Evolutionary conservation across 2,888 invertebrate genomes (phyloP).

Genomic region (Stomorhina lunata): DNA sequence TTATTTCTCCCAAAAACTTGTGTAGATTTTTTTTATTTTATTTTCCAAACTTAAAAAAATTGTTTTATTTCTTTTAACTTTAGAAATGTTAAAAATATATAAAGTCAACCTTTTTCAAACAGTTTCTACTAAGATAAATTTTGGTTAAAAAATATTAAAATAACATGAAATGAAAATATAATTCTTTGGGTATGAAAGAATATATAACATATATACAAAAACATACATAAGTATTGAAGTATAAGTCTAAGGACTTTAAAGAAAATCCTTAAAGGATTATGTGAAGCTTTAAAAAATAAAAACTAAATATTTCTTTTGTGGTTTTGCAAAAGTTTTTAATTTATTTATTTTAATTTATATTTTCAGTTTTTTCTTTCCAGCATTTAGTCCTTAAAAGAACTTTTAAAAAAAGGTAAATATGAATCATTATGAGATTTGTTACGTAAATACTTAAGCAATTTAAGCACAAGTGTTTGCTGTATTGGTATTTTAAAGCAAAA

Average conservation of each 20-base stretch:
- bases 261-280: constrained; percentile 29
- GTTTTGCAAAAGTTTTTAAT: constrained; percentile 49
- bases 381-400: neutral
- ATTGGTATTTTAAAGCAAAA: neutral
- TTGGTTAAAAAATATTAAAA: neutral
- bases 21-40: neutral
- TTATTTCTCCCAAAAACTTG: neutral
- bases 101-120: constrained; percentile 33
- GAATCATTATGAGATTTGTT: neutral
- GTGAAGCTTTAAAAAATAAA: neutral
- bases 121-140: constrained; percentile 3
- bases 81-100: constrained; percentile 34
- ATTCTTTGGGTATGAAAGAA: neutral
- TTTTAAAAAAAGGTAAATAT: neutral
- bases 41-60: constrained; percentile 2
- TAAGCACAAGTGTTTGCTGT: neutral
- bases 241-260: neutral
- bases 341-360: constrained; percentile 60
- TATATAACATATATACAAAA: neutral
- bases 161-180: neutral
- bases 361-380: neutral
- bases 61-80: constrained; percentile 17
- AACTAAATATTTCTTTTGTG: constrained; percentile 30
- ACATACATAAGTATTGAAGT: neutral
- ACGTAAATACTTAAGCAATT: neutral